A percentile compares a stretch with the other conserved stretches of the same genome.
Evolutionary conservation across 1,140 invertebrate species (phyloP).

Genomic region (Wiebesia pumilae): DNA sequence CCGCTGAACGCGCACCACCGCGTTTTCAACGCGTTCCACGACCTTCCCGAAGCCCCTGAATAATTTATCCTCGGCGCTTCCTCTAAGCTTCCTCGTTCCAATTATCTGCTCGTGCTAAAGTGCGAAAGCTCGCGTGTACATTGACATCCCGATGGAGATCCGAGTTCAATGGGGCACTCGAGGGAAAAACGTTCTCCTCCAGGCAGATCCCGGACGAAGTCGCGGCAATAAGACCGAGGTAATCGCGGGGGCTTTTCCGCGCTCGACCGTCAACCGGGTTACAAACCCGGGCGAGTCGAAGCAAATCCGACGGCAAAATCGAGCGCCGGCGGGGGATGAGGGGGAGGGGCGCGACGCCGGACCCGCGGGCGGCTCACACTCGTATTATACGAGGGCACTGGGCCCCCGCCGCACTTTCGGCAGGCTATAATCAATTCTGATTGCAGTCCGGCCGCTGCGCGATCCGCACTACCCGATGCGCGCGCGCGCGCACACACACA

Average conservation of each 20-base stretch:
- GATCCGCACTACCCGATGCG: slow-evolving; percentile 20
- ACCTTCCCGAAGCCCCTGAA: no score
- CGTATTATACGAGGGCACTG: not conserved
- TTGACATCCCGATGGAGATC: no score
- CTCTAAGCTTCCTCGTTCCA: no score
- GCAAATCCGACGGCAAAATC: no score
- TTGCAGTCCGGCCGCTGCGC: slow-evolving; percentile 64
- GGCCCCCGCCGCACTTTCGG: slow-evolving; percentile 65
- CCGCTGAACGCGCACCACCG: no score
- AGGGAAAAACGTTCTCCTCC: no score
- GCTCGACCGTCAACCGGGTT: not conserved
- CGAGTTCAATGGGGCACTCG: no score
- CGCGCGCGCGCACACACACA: slow-evolving; percentile 63
- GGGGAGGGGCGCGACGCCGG: not conserved
- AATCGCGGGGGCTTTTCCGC: not conserved
- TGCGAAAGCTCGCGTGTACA: no score
- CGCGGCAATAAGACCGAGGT: not conserved
- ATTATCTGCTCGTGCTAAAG: no score
- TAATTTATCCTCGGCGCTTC: no score
- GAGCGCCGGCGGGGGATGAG: not conserved
- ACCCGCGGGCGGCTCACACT: not conserved
- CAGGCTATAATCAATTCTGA: slow-evolving; percentile 76
- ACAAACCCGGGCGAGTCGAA: not conserved
- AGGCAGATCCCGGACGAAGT: no score
- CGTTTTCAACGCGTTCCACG: no score